Evolutionary conservation across 2,888 invertebrate species (phyloP).

Genomic region (Athripsodes cinereus): DNA sequence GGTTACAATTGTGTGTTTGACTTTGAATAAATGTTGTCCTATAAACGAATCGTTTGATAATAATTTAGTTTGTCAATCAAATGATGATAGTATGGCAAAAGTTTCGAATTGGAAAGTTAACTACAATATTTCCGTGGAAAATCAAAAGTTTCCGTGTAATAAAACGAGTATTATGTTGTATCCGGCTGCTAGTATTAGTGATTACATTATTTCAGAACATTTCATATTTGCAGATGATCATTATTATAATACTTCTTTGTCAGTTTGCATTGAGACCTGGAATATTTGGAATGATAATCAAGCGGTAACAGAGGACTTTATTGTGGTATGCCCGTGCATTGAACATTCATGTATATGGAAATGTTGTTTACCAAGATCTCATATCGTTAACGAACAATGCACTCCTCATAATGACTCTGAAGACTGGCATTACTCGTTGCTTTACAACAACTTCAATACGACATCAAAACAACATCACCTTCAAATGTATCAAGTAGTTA

Average conservation of each 20-base stretch:
- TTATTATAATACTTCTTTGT: too few species aligned
- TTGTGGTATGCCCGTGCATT: not conserved
- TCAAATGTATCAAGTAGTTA: too few species aligned
- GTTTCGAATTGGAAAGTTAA: not conserved
- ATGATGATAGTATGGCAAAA: not conserved
- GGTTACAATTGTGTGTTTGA: not conserved
- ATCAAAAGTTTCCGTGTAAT: not conserved
- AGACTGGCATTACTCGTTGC: not conserved
- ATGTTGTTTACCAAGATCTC: not conserved
- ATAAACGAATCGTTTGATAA: not conserved
- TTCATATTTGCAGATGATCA: too few species aligned
- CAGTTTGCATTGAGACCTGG: too few species aligned
- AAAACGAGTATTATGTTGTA: not conserved
- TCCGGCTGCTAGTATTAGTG: too few species aligned
- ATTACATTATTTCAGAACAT: too few species aligned
- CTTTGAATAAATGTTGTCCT: not conserved
- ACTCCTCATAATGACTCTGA: too few species aligned
- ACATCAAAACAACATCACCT: too few species aligned
- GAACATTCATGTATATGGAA: conserved; percentile 1
- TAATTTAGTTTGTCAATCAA: not conserved
- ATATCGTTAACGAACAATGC: not conserved
- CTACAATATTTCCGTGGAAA: not conserved
- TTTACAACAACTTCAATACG: too few species aligned
- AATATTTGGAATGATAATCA: too few species aligned
- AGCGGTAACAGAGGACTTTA: too few species aligned